A percentile compares a stretch with the other conserved stretches of the same genome.
Conservation (phyloP, 2,113 vertebrate genomes). For the Zootoca vivipara region DNA sequence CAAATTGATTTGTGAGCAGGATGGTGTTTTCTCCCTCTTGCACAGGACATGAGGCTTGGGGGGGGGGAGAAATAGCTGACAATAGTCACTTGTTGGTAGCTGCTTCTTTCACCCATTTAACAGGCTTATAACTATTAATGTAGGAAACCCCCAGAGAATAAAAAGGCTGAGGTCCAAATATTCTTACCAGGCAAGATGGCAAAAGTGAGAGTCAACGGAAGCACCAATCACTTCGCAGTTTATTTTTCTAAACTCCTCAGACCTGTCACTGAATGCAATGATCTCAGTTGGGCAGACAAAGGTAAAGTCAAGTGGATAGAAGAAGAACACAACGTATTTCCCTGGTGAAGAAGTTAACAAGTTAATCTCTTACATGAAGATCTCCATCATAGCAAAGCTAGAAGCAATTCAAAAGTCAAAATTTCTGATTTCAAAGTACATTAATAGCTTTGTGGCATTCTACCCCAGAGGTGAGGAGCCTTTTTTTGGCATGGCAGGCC, state of each 20-base stretch:
- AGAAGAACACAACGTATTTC: conserved; percentile 95
- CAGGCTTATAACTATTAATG: background rate
- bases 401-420: background rate
- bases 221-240: conserved; percentile 94
- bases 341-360: conserved; percentile 71
- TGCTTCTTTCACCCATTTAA: background rate
- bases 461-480: too few relatives aligned
- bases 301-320: conserved; percentile 97
- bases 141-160: background rate
- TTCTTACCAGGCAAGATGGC: conserved; percentile 93
- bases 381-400: background rate
- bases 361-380: background rate
- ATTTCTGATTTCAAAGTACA: background rate
- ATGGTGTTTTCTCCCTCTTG: background rate
- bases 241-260: conserved; percentile 91
- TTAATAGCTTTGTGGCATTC: background rate
- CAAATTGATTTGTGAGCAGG: background rate
- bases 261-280: conserved; percentile 94
- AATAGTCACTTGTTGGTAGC: background rate
- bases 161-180: background rate
- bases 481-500: too few relatives aligned
- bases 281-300: conserved; percentile 99
- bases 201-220: conserved; percentile 97
- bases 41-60: background rate
- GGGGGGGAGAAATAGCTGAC: background rate